These are phyloP conservation scores for Ryuthela nishihirai DNA, from an alignment of 2,888 invertebrate genomes.

Conservation along the genomic window DNA sequence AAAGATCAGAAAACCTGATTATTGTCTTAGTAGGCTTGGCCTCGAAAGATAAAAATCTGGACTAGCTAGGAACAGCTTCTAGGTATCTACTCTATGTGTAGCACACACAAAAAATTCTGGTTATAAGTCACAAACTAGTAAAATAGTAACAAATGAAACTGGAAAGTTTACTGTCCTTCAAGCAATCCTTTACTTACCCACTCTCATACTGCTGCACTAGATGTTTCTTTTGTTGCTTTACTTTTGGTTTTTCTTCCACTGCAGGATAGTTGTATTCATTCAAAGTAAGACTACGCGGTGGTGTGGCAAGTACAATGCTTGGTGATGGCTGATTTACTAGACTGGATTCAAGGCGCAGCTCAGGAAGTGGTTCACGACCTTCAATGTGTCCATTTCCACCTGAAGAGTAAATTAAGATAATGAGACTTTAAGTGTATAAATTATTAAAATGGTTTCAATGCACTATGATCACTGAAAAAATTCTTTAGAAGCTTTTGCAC, in stretches of 20 bases:
- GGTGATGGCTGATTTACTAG: constrained; percentile 10
- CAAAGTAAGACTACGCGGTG: constrained; percentile 80
- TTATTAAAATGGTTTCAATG: neutral
- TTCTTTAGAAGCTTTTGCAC: neutral
- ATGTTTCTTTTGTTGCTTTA: constrained; percentile 1
- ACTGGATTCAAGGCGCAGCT: constrained; percentile 69
- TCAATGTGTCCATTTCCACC: constrained; percentile 27
- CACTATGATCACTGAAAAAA: neutral
- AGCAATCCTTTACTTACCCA: constrained; percentile 7
- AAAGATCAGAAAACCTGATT: too few relatives aligned
- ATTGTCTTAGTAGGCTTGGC: too few relatives aligned
- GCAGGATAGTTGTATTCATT: constrained; percentile 57
- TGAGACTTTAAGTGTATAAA: neutral
- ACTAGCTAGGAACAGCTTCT: too few relatives aligned
- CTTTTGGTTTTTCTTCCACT: constrained; percentile 32
- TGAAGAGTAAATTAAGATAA: neutral
- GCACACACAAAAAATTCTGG: too few relatives aligned
- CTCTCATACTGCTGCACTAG: neutral
- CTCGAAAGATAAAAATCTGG: too few relatives aligned
- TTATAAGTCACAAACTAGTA: too few relatives aligned
- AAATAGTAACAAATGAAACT: too few relatives aligned
- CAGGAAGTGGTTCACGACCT: constrained; percentile 63
- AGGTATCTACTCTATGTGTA: too few relatives aligned
- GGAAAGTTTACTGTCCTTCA: too few relatives aligned
- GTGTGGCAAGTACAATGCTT: constrained; percentile 61